Evolutionary conservation across 2,888 invertebrate genomes (phyloP), one percentile per base, ranked within the genome.

Genomic region (Hymenopus coronatus): DNA sequence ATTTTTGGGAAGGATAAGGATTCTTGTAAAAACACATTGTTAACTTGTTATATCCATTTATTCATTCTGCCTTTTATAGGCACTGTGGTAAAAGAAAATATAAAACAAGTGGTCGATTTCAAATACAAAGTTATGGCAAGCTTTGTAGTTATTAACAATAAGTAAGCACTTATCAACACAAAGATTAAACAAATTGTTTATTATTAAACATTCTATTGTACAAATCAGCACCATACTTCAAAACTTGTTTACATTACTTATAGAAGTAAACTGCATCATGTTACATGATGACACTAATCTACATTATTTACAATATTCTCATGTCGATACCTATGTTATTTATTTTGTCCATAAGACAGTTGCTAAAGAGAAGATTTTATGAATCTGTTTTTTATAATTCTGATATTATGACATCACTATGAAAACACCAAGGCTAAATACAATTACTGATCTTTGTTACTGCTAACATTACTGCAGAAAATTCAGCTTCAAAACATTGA

Each of bases 161-260:
- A 86, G 70, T 86, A 54, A 54, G 28, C 30, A 81, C 81, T 70
- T 86, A 70, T 86, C 28, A 86, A 86, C 28, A 70, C 54, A 86
- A 86, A 28, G 81, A 81, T 86, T 85, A 54, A n/a, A n/a, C 27
- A 85, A 85, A 27, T 85, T 46, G 4, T 54, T 12, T 40, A 54
- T 46, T 81, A 86, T 9, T 40, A 40, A 14, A 3, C 40, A 28
- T 85, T 46, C n/a, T 85, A 85, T 86, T 28, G 30, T 86, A 86
- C 86, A 81, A 40, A 15, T 70, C 27, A 86, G 81, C 86, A 86
- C 86, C 86, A 81, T 86, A 86, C 70, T 86, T 54, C 28, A 86
- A 81, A 30, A 70, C 81, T 81, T 82, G 54, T 70, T 20, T 70
- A 70, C 54, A 70, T 70, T 15, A 70, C 54, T 20, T 12, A 40